Base-by-base conservation (phyloP, 2,888 invertebrate genomes). In the Hydraecia micacea region DNA sequence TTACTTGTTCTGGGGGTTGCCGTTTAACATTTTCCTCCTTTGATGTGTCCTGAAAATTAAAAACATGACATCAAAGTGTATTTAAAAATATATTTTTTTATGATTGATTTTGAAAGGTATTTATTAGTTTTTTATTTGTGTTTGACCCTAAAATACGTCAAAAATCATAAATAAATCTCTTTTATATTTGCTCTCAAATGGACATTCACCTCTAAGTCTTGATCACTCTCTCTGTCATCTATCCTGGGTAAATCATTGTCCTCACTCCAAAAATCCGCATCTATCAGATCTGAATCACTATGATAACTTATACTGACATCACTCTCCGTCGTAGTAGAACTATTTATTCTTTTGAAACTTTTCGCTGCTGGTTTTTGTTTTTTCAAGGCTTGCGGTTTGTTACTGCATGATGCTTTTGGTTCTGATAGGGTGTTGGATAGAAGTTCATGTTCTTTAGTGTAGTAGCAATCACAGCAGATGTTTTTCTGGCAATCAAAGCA, bases 171-270 rank as follows among this genome's bases (percentile, higher is more conserved):
- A n/a, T n/a, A n/a, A n/a, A n/a, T n/a, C n/a, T n/a, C n/a, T n/a
- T n/a, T n/a, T n/a, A n/a, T n/a, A n/a, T n/a, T n/a, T n/a, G n/a
- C n/a, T n/a, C n/a, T n/a, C n/a, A n/a, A n/a, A n/a, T n/a, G n/a
- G n/a, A n/a, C n/a, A n/a, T n/a, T n/a, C n/a, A n/a, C n/a, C n/a
- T n/a, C n/a, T n/a, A n/a, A n/a, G n/a, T n/a, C n/a, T n/a, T n/a
- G n/a, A n/a, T n/a, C n/a, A n/a, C n/a, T n/a, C n/a, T n/a, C n/a
- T n/a, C n/a, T n/a, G n/a, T n/a, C n/a, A n/a, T n/a, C n/a, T n/a
- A n/a, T n/a, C n/a, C n/a, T n/a, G n/a, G n/a, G n/a, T n/a, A n/a
- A 65, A 65, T 65, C 65, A 65, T 65, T 65, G 65, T 13, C 39
- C 3, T 52, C 52, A 25, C 0, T 39, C 39, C 0, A 0, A 0